Conservation (phyloP, 2,113 vertebrate species). For the Embiotoca jacksoni region DNA sequence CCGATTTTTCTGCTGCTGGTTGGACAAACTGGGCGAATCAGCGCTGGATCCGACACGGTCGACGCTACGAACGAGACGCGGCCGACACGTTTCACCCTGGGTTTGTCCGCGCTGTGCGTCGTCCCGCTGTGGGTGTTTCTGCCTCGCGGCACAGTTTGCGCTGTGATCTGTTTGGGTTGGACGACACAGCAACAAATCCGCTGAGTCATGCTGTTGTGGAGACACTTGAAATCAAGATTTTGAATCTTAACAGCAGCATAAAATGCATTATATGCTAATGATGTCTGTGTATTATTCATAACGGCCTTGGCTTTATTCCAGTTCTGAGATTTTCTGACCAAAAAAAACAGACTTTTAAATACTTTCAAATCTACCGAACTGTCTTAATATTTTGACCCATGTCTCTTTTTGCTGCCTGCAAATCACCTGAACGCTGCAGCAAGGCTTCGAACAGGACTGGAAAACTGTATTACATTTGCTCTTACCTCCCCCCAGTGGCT, state of each 20-base stretch:
- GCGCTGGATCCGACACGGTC: neutral
- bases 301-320: too few species aligned
- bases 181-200: neutral
- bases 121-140: conserved; percentile 43
- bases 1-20: conserved; percentile 40
- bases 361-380: neutral
- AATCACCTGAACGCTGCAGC: neutral
- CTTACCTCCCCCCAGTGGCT: conserved; percentile 1
- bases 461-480: neutral
- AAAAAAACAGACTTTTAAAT: neutral
- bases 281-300: too few species aligned
- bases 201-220: neutral
- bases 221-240: neutral
- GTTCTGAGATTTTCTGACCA: too few species aligned
- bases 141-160: conserved; percentile 40
- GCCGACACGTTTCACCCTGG: neutral
- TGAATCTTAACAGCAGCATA: too few species aligned
- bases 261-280: too few species aligned
- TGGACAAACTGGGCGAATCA: neutral
- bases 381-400: neutral
- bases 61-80: neutral
- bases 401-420: neutral
- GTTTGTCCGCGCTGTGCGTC: conserved; percentile 20
- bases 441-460: neutral
- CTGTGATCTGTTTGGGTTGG: conserved; percentile 22